phyloP scores from a whole-genome alignment of 2,797 vertebrate genomes.

The Channa striata region DNA sequence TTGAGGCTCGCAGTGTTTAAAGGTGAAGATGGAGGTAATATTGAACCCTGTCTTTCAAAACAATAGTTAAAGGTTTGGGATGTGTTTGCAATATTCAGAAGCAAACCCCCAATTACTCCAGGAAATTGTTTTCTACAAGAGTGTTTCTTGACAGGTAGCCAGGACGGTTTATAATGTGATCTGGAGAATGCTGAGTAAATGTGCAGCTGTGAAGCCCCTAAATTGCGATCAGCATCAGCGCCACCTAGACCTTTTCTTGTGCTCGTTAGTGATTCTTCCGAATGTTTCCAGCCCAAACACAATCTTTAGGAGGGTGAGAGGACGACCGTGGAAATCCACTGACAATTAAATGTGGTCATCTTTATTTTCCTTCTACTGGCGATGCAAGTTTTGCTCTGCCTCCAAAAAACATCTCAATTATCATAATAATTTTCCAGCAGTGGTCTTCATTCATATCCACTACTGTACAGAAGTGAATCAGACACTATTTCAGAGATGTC shows the following conservation, averaged over 20 bases:
- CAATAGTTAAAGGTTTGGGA: background rate
- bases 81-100: background rate
- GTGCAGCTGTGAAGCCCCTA: slow-evolving; percentile 8
- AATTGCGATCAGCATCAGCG: slow-evolving; percentile 21
- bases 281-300: background rate
- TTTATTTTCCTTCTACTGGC: slow-evolving; percentile 25
- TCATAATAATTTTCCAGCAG: slow-evolving; percentile 67
- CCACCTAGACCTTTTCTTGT: background rate
- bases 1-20: no score
- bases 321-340: slow-evolving; percentile 11
- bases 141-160: background rate
- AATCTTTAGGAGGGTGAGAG: background rate
- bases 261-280: background rate
- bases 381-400: slow-evolving; percentile 47
- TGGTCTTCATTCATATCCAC: slow-evolving; percentile 56
- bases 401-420: slow-evolving; percentile 72
- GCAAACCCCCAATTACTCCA: background rate
- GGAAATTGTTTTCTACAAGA: background rate
- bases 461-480: slow-evolving; percentile 76
- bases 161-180: background rate
- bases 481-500: slow-evolving; percentile 73
- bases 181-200: background rate
- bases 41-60: background rate
- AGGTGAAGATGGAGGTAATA: no score
- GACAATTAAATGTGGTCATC: background rate